A percentile compares a stretch with the other conserved stretches of the same genome.
phyloP scores from a whole-genome alignment of 2,797 vertebrate genomes.

The Rallus crepitans region DNA sequence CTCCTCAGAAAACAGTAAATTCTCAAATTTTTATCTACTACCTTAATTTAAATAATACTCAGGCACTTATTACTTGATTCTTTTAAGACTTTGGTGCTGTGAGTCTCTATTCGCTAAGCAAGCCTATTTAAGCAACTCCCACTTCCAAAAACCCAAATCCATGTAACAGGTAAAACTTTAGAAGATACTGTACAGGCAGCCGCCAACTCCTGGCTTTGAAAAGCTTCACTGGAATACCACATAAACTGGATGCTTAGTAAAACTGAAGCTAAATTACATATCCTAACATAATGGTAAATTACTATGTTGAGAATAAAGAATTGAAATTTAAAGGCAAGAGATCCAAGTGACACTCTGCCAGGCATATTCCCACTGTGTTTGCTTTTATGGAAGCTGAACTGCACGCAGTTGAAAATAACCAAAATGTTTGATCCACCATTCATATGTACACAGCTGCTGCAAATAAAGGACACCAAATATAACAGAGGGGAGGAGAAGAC shows the following conservation, averaged over 20 bases:
- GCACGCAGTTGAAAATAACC: background rate
- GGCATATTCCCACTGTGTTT: background rate
- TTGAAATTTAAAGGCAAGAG: background rate
- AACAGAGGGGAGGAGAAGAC: background rate
- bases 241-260: background rate
- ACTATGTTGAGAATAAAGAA: background rate
- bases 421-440: background rate
- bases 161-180: background rate
- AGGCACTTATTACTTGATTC: background rate
- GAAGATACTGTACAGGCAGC: background rate
- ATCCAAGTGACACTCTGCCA: background rate
- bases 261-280: background rate
- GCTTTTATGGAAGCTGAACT: background rate
- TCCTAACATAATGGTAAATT: background rate
- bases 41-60: background rate
- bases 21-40: background rate
- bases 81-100: background rate
- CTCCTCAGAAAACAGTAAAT: background rate
- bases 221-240: background rate
- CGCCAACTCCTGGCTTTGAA: background rate
- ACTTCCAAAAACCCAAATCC: background rate
- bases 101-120: background rate
- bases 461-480: background rate
- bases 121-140: background rate
- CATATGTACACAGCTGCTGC: background rate